phyloP scores from a whole-genome alignment of 1,140 invertebrate species.

The Meloidogyne chitwoodi region DNA sequence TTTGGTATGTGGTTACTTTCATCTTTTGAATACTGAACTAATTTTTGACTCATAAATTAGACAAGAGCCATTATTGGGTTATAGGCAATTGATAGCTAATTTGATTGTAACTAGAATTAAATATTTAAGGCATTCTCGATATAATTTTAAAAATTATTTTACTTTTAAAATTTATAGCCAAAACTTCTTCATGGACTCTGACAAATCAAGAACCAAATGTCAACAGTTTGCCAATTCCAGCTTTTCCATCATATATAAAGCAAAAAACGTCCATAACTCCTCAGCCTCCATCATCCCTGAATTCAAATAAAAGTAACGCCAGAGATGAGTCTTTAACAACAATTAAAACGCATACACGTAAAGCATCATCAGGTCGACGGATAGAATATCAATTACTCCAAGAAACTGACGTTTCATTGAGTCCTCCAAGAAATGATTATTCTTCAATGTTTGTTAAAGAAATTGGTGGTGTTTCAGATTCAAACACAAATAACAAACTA shows the following conservation, averaged over 20 bases:
- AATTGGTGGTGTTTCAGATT: background rate
- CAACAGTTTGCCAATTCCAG: background rate
- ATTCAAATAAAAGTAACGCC: background rate
- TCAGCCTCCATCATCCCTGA: background rate
- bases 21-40: no score
- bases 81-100: no score
- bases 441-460: background rate
- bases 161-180: background rate
- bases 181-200: background rate
- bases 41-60: no score
- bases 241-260: background rate
- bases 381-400: conserved; percentile 48
- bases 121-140: no score
- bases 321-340: background rate
- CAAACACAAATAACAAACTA: background rate
- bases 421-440: conserved; percentile 17
- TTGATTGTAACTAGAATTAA: no score
- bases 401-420: conserved; percentile 45
- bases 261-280: background rate
- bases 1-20: background rate
- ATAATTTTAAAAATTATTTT: no score
- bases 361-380: conserved; percentile 17
- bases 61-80: no score
- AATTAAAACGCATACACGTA: conserved; percentile 5
- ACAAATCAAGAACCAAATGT: background rate